Conservation (phyloP, 2,888 invertebrate genomes). For the Ophraella communa region DNA sequence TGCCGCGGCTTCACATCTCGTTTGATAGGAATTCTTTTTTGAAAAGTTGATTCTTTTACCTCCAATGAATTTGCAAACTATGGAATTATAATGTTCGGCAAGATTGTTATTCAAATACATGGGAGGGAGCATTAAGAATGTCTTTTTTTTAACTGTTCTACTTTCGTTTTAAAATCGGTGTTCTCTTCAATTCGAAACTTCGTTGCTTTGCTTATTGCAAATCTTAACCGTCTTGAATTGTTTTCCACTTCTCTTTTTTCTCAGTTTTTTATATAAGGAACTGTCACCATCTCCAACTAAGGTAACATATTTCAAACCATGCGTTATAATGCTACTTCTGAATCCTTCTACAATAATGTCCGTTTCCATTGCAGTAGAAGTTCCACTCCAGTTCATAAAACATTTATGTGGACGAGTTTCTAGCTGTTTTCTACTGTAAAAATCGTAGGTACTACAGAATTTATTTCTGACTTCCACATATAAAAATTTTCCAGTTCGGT, state of each 20-base stretch:
- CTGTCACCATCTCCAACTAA: constrained; percentile 54
- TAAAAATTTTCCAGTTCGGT: no score
- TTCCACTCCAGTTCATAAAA: constrained; percentile 49
- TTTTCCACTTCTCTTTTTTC: constrained; percentile 12
- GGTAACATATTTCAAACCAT: constrained; percentile 45
- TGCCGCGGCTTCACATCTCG: constrained; percentile 47
- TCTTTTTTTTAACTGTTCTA: constrained; percentile 26
- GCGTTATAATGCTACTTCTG: constrained; percentile 41
- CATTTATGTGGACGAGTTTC: constrained; percentile 43
- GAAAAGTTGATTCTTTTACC: constrained; percentile 52
- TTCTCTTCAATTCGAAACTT: constrained; percentile 7
- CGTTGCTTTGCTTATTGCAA: background rate
- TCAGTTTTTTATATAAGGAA: constrained; percentile 46
- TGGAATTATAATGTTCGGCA: constrained; percentile 13
- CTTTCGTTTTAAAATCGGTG: constrained; percentile 6
- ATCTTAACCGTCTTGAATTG: no score
- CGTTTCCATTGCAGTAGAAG: constrained; percentile 51
- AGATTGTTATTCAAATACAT: constrained; percentile 41
- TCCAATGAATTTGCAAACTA: constrained; percentile 38
- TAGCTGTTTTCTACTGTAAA: constrained; percentile 26
- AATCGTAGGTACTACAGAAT: background rate
- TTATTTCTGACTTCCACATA: no score
- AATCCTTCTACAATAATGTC: constrained; percentile 51
- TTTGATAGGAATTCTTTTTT: constrained; percentile 45
- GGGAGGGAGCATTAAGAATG: constrained; percentile 34